Conservation (phyloP, 2,113 vertebrate species). For the Lagopus leucura region DNA sequence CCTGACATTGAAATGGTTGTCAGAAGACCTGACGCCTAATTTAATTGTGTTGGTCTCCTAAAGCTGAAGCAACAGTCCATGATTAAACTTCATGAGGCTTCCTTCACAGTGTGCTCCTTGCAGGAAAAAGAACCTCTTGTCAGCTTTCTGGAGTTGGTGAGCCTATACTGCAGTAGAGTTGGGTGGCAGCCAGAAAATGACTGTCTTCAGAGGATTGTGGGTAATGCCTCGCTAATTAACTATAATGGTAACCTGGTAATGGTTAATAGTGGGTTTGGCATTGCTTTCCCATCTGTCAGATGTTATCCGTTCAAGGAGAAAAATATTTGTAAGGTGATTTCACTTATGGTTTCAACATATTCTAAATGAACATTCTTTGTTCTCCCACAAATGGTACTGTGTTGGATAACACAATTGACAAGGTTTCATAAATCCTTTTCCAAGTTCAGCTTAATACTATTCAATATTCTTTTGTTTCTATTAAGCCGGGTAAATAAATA, state of each 20-base stretch:
- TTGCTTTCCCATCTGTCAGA: constrained; percentile 47
- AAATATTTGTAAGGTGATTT: constrained; percentile 73
- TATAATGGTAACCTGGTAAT: constrained; percentile 46
- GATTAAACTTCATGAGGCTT: constrained; percentile 29
- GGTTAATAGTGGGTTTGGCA: constrained; percentile 49
- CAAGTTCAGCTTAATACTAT: constrained; percentile 52
- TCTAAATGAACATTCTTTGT: constrained; percentile 61
- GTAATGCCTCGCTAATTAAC: constrained; percentile 52
- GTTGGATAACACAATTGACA: constrained; percentile 62
- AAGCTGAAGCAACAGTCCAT: background rate
- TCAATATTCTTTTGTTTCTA: constrained; percentile 66
- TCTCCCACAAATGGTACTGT: constrained; percentile 53
- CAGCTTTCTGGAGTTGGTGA: constrained; percentile 25
- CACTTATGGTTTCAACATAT: constrained; percentile 61
- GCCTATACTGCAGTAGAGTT: constrained; percentile 15
- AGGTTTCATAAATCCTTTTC: constrained; percentile 66
- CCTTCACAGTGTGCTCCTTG: background rate
- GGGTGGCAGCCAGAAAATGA: constrained; percentile 42
- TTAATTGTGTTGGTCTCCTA: constrained; percentile 3
- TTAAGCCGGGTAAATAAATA: constrained; percentile 73
- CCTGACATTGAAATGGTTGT: constrained; percentile 40
- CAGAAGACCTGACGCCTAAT: constrained; percentile 35
- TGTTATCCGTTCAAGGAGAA: constrained; percentile 63
- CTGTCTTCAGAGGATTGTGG: constrained; percentile 56
- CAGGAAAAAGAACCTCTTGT: constrained; percentile 30